These are phyloP conservation scores for Isurus oxyrinchus DNA, from an alignment of 2,113 vertebrate species.

Conservation along the genomic window DNA sequence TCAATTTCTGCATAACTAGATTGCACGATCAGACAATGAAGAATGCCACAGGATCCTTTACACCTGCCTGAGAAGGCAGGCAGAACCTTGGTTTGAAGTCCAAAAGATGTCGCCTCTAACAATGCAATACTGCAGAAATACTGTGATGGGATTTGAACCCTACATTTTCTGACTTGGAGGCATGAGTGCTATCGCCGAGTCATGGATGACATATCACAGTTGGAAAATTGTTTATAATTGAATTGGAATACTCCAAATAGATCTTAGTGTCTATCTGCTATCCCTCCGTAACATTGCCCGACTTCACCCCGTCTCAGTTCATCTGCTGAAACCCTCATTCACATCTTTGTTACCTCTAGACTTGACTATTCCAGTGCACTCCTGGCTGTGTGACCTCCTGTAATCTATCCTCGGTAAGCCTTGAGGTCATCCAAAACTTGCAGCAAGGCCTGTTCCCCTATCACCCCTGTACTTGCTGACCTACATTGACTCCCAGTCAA, in stretches of 20 bases:
- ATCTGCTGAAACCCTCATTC: background rate
- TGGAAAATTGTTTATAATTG: background rate
- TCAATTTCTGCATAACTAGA: background rate
- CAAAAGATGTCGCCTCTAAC: background rate
- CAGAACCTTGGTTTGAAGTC: background rate
- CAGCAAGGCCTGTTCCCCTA: too few species aligned
- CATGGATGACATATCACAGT: background rate
- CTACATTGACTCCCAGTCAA: too few species aligned
- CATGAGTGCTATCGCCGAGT: background rate
- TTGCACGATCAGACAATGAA: background rate
- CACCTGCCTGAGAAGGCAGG: background rate
- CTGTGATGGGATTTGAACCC: background rate
- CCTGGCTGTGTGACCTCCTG: background rate
- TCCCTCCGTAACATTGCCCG: background rate
- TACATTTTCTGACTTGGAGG: background rate
- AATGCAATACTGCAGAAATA: background rate
- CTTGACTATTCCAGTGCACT: background rate
- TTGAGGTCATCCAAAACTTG: too few species aligned
- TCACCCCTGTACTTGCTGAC: too few species aligned
- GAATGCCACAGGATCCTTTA: background rate
- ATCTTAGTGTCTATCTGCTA: background rate
- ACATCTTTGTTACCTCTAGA: background rate
- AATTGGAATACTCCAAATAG: background rate
- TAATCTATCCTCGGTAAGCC: background rate
- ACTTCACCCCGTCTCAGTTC: background rate